A percentile compares a stretch with the other conserved stretches of the same genome.
phyloP scores from a whole-genome alignment of 2,888 invertebrate genomes.

The Acleris laterana region DNA sequence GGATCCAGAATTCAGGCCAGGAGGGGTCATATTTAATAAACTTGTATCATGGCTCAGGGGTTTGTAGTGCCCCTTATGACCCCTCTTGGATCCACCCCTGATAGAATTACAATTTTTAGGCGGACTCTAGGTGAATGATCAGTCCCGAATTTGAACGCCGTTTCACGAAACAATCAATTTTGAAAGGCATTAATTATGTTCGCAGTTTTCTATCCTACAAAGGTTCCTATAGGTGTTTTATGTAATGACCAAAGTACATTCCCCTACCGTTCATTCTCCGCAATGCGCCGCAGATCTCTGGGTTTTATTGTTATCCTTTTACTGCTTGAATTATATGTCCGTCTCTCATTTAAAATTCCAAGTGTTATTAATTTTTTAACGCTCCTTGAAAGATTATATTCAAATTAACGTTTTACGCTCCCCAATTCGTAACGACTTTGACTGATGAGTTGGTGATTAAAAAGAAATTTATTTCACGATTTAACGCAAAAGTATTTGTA shows the following conservation, averaged over 20 bases:
- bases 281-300: conserved; percentile 8
- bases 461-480: conserved; percentile 2
- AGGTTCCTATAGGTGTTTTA: not conserved
- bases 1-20: no score
- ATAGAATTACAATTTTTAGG: no score
- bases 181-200: no score
- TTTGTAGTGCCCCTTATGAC: no score
- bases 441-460: conserved; percentile 24
- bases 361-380: conserved; percentile 27
- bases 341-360: conserved; percentile 25
- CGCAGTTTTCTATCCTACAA: not conserved
- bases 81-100: no score
- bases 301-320: conserved; percentile 33
- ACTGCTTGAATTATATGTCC: conserved; percentile 21
- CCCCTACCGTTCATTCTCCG: conserved; percentile 8
- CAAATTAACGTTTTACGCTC: conserved; percentile 11
- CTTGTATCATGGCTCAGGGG: no score
- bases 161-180: no score
- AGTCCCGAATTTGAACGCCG: no score
- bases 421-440: conserved; percentile 10
- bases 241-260: not conserved
- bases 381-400: conserved; percentile 21
- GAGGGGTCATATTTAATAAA: no score
- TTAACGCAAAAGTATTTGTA: no score
- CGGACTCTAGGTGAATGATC: no score